A percentile compares a stretch with the other conserved stretches of the same genome.
phyloP scores from a whole-genome alignment of 2,888 invertebrate genomes.

The Nymphalis polychloros region DNA sequence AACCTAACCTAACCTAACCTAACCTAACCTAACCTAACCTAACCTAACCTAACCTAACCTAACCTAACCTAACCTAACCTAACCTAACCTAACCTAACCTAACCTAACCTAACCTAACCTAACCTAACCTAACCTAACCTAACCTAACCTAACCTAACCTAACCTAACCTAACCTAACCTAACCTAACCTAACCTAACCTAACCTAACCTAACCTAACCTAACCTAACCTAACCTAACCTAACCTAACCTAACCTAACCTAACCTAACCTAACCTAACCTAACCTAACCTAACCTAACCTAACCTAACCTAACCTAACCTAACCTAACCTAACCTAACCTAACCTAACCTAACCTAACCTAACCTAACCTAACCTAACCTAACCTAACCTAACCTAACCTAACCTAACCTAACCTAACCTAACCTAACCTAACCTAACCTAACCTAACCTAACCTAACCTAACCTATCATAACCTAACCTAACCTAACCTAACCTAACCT shows the following conservation, averaged over 20 bases:
- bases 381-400: slow-evolving; percentile 26
- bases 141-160: slow-evolving; percentile 37
- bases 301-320: slow-evolving; percentile 26
- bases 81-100: slow-evolving; percentile 39
- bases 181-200: slow-evolving; percentile 36
- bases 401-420: slow-evolving; percentile 24
- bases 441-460: slow-evolving; percentile 23
- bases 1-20: slow-evolving; percentile 36
- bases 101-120: slow-evolving; percentile 34
- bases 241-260: slow-evolving; percentile 26
- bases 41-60: slow-evolving; percentile 19
- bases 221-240: slow-evolving; percentile 26
- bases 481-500: slow-evolving; percentile 26
- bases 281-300: slow-evolving; percentile 26
- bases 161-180: too few species aligned
- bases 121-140: slow-evolving; percentile 34
- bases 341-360: slow-evolving; percentile 24
- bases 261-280: slow-evolving; percentile 25
- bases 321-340: slow-evolving; percentile 26
- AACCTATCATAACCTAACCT: slow-evolving; percentile 25
- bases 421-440: too few species aligned
- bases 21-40: slow-evolving; percentile 31
- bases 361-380: slow-evolving; percentile 22
- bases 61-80: slow-evolving; percentile 32
- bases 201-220: too few species aligned